phyloP scores from a whole-genome alignment of 2,888 invertebrate genomes.

The Lymantria dispar region DNA sequence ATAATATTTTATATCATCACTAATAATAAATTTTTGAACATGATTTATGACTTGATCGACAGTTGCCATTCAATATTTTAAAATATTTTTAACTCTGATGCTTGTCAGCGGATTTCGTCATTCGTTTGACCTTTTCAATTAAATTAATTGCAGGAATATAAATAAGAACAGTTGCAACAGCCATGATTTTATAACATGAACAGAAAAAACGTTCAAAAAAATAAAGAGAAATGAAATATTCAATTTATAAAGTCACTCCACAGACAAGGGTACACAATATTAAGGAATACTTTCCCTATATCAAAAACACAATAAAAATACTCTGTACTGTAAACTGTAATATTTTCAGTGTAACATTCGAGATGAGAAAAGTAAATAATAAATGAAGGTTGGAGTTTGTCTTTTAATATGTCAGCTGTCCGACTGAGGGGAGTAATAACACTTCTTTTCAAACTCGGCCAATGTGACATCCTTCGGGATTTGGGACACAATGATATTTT shows the following conservation, averaged over 20 bases:
- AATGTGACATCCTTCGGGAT: slow-evolving; percentile 51
- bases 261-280: slow-evolving; percentile 6
- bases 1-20: no score
- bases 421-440: slow-evolving; percentile 46
- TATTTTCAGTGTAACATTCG: slow-evolving; percentile 24
- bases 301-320: slow-evolving; percentile 31
- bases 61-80: neutral
- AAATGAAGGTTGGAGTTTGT: slow-evolving; percentile 57
- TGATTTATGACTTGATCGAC: neutral
- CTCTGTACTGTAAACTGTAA: slow-evolving; percentile 23
- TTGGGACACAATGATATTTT: slow-evolving; percentile 62
- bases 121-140: slow-evolving; percentile 4
- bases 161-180: neutral
- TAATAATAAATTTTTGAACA: no score
- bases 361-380: slow-evolving; percentile 59
- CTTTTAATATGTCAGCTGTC: slow-evolving; percentile 69
- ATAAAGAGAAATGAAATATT: no score
- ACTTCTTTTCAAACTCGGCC: slow-evolving; percentile 45
- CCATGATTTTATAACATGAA: slow-evolving; percentile 10
- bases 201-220: no score
- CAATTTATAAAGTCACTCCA: neutral
- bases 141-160: neutral
- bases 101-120: neutral
- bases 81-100: neutral
- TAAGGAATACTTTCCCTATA: slow-evolving; percentile 19